Conservation (phyloP, 2,113 vertebrate genomes). For the Tonatia bakeri region DNA sequence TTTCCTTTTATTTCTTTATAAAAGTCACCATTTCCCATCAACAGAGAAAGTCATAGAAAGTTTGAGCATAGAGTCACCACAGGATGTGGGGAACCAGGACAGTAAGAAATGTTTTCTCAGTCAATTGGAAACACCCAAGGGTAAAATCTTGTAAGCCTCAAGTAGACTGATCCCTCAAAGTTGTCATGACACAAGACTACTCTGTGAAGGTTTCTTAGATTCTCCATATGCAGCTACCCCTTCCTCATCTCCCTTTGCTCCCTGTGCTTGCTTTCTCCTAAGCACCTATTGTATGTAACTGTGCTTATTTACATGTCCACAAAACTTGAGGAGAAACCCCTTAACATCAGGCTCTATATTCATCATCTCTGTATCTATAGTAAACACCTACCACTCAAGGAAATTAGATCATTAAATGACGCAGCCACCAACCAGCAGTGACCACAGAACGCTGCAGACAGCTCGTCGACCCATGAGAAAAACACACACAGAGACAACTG, state of each 20-base stretch:
- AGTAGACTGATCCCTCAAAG: accelerated
- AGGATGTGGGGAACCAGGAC: background rate
- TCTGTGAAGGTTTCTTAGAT: background rate
- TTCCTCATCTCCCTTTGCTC: background rate
- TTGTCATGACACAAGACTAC: background rate
- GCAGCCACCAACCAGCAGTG: no score
- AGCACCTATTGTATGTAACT: background rate
- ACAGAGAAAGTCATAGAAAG: background rate
- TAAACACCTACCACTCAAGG: background rate
- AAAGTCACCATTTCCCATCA: background rate
- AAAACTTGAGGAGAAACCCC: background rate
- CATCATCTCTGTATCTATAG: background rate
- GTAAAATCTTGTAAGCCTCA: background rate
- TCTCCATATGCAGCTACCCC: background rate
- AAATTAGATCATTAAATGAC: background rate
- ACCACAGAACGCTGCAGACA: no score
- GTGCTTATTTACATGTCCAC: background rate
- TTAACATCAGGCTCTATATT: background rate
- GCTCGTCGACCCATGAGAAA: no score
- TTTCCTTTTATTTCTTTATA: background rate
- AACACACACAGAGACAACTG: no score
- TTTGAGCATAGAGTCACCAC: background rate
- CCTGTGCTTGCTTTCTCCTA: background rate
- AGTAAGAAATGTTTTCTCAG: background rate
- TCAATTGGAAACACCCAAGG: background rate